Base-by-base conservation (phyloP, 2,113 vertebrate species). In the Brachionichthys hirsutus region DNA sequence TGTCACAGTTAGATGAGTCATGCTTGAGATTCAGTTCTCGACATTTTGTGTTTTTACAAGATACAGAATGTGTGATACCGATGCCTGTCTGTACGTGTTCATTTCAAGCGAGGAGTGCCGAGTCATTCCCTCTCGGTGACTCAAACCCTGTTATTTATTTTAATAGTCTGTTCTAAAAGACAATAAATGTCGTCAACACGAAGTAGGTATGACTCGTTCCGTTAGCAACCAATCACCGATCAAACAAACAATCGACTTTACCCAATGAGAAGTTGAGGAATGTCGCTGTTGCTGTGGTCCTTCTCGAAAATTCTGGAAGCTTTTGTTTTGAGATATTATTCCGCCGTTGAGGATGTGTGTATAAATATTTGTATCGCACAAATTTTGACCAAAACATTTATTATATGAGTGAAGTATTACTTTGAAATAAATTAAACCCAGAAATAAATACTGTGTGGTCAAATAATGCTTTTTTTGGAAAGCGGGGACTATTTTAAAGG, bases 231-330 rank as follows among this genome's bases (percentile, higher is more conserved):
- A 89, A 87, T 89, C 67, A 3, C 18, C 52, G 55, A 2, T 34
- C 61, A 78, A 70, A 90, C 77, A 90, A 92, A 90, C 85, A 89
- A 79, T 18, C 0, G 7, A 11, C 13, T 40, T n/a, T 19, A 34
- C 10, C 91, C 90, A 90, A 92, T 90, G 87, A 81, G 30, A 66
- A 8, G 18, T 36, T 12, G n/a, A 41, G 13, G 69, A 70, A 24
- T 38, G 20, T 30, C 54, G 60, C 24, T 58, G 70, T 80, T 83
- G 68, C 72, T 53, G 52, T 19, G 64, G 2, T 35, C 14, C 18
- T 83, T 88, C 89, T 52, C 20, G 87, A 19, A 87, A 42, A 54
- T 91, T 92, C 88, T 78, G 2, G 77, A 76, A 3, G 5, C 40
- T n/a, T n/a, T n/a, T 44, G 17, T 7, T 16, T 15, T 4, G 1